A percentile compares a stretch with the other conserved stretches of the same genome.
Evolutionary conservation across 2,888 invertebrate species (phyloP).

Genomic region (Diarsia mendica): DNA sequence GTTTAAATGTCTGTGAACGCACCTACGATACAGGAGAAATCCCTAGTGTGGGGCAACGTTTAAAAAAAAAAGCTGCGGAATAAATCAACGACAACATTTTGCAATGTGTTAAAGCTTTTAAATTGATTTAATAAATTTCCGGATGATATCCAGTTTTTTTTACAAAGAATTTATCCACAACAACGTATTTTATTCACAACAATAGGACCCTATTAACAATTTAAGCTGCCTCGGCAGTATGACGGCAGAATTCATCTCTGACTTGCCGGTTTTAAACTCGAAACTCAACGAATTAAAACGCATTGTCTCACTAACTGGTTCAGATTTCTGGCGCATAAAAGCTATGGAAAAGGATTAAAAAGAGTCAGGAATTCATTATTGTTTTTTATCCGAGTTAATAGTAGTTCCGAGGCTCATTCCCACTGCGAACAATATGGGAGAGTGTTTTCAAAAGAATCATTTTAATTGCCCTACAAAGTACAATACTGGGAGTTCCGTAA

Average conservation of each 20-base stretch:
- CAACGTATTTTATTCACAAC: constrained; percentile 12
- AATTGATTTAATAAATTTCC: background rate
- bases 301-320: constrained; percentile 79
- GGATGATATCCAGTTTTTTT: background rate
- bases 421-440: constrained; percentile 60
- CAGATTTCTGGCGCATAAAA: constrained; percentile 64
- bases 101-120: background rate
- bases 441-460: constrained; percentile 52
- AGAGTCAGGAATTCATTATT: constrained; percentile 73
- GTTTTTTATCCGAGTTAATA: constrained; percentile 73
- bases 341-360: constrained; percentile 73
- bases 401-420: constrained; percentile 68
- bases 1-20: no score
- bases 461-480: constrained; percentile 56
- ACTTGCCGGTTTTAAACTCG: constrained; percentile 42
- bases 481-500: constrained; percentile 43
- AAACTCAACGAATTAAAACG: constrained; percentile 54
- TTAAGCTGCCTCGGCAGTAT: constrained; percentile 10
- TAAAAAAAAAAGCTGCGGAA: background rate
- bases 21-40: no score
- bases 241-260: constrained; percentile 34
- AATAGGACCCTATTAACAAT: constrained; percentile 36
- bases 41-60: no score
- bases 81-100: background rate
- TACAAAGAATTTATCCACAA: background rate